A percentile compares a stretch with the other conserved stretches of the same genome.
These are phyloP conservation scores for Neodiprion lecontei DNA, from an alignment of 1,140 invertebrate species.

Conservation along the genomic window DNA sequence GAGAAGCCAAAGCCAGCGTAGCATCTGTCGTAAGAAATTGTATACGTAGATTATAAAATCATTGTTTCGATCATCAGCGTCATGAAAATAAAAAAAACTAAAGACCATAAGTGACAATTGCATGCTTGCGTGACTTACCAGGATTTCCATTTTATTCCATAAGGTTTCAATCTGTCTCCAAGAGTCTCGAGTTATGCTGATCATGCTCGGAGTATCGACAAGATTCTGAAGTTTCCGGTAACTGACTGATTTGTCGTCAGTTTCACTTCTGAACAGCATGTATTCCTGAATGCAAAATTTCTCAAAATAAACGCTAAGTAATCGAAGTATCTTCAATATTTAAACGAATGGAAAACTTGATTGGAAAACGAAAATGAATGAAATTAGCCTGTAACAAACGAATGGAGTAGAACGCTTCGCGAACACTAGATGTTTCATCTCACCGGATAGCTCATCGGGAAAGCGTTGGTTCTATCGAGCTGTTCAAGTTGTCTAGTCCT, in stretches of 20 bases:
- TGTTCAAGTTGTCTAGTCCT: slow-evolving; percentile 76
- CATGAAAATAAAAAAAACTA: slow-evolving; percentile 7
- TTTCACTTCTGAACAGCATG: slow-evolving; percentile 72
- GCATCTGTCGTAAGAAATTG: slow-evolving; percentile 64
- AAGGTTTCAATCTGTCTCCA: slow-evolving; percentile 79
- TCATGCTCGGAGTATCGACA: slow-evolving; percentile 78
- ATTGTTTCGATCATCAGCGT: background rate
- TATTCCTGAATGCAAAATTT: slow-evolving; percentile 71
- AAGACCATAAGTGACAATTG: slow-evolving; percentile 3
- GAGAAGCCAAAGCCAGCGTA: slow-evolving; percentile 84
- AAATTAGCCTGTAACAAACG: slow-evolving; percentile 2
- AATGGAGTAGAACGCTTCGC: slow-evolving; percentile 12
- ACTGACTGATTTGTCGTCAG: slow-evolving; percentile 70
- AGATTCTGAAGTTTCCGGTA: slow-evolving; percentile 78
- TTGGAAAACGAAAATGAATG: background rate
- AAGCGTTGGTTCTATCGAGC: slow-evolving; percentile 56
- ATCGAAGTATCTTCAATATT: no score
- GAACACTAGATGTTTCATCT: slow-evolving; percentile 16
- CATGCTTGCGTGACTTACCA: slow-evolving; percentile 43
- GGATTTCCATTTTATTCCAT: slow-evolving; percentile 78
- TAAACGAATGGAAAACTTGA: background rate
- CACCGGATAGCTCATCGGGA: slow-evolving; percentile 62
- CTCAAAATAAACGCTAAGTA: background rate
- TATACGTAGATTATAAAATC: slow-evolving; percentile 13
- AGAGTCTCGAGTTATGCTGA: slow-evolving; percentile 79